These are phyloP conservation scores for Orchesella flavescens DNA, from an alignment of 2,888 invertebrate genomes.

Conservation along the genomic window DNA sequence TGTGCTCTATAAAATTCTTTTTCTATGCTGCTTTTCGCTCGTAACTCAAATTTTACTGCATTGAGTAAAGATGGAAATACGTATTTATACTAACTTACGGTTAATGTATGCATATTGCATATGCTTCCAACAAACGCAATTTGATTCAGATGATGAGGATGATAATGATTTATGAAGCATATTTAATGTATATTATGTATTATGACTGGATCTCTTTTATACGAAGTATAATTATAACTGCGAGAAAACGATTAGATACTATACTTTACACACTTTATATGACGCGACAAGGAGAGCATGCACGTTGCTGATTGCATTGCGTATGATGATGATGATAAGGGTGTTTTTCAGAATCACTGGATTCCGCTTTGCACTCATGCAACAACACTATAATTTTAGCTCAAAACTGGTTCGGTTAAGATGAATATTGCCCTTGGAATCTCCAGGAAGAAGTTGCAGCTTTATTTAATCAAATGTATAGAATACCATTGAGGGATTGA, in stretches of 20 bases:
- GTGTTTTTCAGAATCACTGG: conserved; percentile 9
- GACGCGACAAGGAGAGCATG: conserved; percentile 33
- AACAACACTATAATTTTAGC: conserved; percentile 19
- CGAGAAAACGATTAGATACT: conserved; percentile 19
- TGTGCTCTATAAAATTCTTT: background rate
- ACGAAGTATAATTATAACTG: conserved; percentile 22
- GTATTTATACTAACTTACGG: too few relatives aligned
- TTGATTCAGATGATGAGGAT: background rate
- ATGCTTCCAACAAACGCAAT: background rate
- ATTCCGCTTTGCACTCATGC: conserved; percentile 18
- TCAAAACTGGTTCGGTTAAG: conserved; percentile 15
- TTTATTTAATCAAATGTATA: background rate
- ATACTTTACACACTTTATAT: conserved; percentile 1
- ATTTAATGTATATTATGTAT: conserved; percentile 11
- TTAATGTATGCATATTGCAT: too few relatives aligned
- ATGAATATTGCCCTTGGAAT: conserved; percentile 13
- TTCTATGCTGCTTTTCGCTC: background rate
- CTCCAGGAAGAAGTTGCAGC: conserved; percentile 7
- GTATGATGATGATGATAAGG: conserved; percentile 16
- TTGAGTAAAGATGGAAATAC: background rate
- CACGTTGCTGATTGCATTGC: conserved; percentile 25
- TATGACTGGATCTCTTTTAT: conserved; percentile 19
- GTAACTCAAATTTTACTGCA: background rate
- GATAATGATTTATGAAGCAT: conserved; percentile 44
- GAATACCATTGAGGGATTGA: background rate